phyloP scores from a whole-genome alignment of 1,140 invertebrate genomes.

The Microplitis mediator region DNA sequence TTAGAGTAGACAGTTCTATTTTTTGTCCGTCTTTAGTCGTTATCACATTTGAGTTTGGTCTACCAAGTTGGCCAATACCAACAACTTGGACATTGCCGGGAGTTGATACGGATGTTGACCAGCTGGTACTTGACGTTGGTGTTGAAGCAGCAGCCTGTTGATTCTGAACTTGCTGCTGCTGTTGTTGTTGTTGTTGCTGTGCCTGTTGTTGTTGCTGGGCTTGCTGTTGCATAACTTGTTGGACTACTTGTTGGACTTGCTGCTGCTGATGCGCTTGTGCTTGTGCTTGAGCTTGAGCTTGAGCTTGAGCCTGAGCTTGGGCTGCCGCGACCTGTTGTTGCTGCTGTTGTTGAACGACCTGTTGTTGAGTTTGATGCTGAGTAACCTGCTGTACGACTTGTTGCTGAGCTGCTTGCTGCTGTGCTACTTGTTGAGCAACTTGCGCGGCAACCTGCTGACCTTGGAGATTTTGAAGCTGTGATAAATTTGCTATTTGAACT shows the following conservation, averaged over 20 bases:
- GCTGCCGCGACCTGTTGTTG: constrained; percentile 30
- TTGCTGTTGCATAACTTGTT: constrained; percentile 40
- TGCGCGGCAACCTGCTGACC: constrained; percentile 37
- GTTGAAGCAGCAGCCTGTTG: constrained; percentile 56
- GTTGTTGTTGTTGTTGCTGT: constrained; percentile 58
- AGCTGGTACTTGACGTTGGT: constrained; percentile 56
- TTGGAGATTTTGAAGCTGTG: constrained; percentile 65
- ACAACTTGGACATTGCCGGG: constrained; percentile 60
- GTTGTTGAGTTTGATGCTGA: constrained; percentile 46
- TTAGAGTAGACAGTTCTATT: constrained; percentile 53
- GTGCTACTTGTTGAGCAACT: constrained; percentile 56
- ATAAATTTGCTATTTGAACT: constrained; percentile 75
- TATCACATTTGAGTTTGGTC: constrained; percentile 47
- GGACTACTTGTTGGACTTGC: constrained; percentile 37
- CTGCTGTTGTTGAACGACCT: constrained; percentile 46
- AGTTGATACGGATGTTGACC: constrained; percentile 52
- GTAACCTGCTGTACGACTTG: constrained; percentile 43
- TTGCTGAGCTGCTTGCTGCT: constrained; percentile 44
- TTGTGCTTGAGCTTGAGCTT: constrained; percentile 43
- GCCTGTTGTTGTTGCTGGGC: constrained; percentile 37
- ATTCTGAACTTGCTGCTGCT: constrained; percentile 59
- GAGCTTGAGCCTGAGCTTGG: constrained; percentile 45
- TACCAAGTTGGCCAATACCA: constrained; percentile 51
- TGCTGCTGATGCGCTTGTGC: constrained; percentile 54
- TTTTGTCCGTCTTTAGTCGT: constrained; percentile 60